phyloP scores from a whole-genome alignment of 2,797 vertebrate species.

The Poeciliopsis turneri region DNA sequence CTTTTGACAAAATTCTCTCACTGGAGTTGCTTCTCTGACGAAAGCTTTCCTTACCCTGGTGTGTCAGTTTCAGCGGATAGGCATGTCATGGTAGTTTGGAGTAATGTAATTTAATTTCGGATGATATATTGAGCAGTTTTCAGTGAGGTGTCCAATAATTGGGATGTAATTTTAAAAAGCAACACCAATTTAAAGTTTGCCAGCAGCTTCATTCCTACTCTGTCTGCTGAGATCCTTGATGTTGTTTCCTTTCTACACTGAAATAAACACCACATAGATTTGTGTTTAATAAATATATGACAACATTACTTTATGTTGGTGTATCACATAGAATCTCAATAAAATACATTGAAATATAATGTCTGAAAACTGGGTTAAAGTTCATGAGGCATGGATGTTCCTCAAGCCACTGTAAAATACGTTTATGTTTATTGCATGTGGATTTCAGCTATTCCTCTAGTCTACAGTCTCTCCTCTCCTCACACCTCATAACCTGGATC shows the following conservation, averaged over 20 bases:
- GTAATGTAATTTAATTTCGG: constrained; percentile 8
- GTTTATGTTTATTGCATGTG: constrained; percentile 46
- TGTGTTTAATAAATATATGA: not conserved
- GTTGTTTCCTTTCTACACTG: not conserved
- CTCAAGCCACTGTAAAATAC: constrained; percentile 8
- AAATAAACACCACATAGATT: not conserved
- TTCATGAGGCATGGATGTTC: not conserved
- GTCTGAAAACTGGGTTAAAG: not conserved
- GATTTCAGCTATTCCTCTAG: constrained; percentile 40
- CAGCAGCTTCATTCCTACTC: not conserved
- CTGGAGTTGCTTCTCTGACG: not conserved
- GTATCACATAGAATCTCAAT: not conserved
- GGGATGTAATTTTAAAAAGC: not conserved
- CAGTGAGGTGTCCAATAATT: not conserved
- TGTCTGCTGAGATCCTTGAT: not conserved
- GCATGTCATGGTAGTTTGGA: not conserved
- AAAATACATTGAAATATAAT: not conserved
- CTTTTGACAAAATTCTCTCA: not conserved
- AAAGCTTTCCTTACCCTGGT: not conserved
- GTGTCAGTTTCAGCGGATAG: not conserved
- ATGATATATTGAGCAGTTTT: constrained; percentile 3
- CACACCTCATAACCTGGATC: constrained; percentile 41
- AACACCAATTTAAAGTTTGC: not conserved
- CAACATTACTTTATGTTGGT: not conserved
- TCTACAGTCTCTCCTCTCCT: constrained; percentile 29